phyloP scores from a whole-genome alignment of 1,140 invertebrate species.

The Drosophila sulfurigaster region DNA sequence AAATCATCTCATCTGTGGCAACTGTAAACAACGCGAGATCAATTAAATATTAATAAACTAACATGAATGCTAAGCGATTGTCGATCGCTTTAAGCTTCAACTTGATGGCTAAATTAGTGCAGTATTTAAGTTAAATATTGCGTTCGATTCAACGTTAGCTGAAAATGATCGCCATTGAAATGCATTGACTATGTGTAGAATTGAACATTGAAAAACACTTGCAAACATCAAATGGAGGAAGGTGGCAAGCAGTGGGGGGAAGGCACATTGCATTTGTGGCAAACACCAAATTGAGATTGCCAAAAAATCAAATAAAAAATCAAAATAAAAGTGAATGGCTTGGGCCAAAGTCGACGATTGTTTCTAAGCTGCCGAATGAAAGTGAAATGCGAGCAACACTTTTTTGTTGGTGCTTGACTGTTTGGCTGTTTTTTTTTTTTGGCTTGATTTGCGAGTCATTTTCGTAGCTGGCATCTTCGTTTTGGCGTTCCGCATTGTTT shows the following conservation, averaged over 20 bases:
- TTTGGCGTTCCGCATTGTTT: slow-evolving; percentile 43
- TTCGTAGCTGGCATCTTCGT: slow-evolving; percentile 27
- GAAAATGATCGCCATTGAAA: slow-evolving; percentile 1
- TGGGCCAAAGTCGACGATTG: slow-evolving; percentile 31
- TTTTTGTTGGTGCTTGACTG: not conserved
- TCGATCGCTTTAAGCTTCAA: not conserved
- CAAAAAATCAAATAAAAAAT: not conserved
- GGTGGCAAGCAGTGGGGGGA: not conserved
- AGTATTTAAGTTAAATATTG: slow-evolving; percentile 5
- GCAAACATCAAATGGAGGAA: not conserved
- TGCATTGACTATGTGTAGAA: slow-evolving; percentile 3
- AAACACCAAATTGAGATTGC: slow-evolving; percentile 15
- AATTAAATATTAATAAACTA: slow-evolving; percentile 17
- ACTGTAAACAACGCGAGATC: slow-evolving; percentile 1
- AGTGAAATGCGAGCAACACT: slow-evolving; percentile 53
- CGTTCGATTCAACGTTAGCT: not conserved
- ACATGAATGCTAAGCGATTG: slow-evolving; percentile 10
- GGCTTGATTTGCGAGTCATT: slow-evolving; percentile 57
- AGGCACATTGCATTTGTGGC: not conserved
- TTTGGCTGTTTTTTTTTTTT: slow-evolving; percentile 42
- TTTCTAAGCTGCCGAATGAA: slow-evolving; percentile 61
- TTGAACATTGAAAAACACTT: slow-evolving; percentile 20
- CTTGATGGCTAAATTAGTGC: slow-evolving; percentile 16
- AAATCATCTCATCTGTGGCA: not conserved
- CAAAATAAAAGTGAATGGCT: slow-evolving; percentile 64